Conservation (phyloP, 2,888 invertebrate genomes). For the Galerucella nymphaeae region DNA sequence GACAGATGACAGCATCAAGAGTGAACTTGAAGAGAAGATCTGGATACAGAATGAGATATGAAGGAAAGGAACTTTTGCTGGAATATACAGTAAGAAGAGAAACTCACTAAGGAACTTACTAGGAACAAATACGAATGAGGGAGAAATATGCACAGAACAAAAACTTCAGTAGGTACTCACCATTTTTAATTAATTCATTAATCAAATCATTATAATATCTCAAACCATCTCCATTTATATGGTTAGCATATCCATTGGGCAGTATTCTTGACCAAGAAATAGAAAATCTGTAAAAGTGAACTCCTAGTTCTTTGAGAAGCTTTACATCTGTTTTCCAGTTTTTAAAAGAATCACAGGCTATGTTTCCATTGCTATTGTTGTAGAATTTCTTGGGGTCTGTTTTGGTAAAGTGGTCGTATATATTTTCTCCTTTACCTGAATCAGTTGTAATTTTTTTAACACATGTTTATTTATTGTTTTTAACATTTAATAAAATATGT, state of each 20-base stretch:
- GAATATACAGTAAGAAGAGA: too few relatives aligned
- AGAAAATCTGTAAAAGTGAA: constrained; percentile 77
- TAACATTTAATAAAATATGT: too few relatives aligned
- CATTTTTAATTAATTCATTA: constrained; percentile 70
- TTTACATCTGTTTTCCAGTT: constrained; percentile 74
- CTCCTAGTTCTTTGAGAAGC: constrained; percentile 72
- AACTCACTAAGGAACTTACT: too few relatives aligned
- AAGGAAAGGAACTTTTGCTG: too few relatives aligned
- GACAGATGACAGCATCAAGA: too few relatives aligned
- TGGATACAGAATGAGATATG: too few relatives aligned
- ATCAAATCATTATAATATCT: constrained; percentile 83
- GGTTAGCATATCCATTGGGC: constrained; percentile 74
- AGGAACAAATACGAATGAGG: too few relatives aligned
- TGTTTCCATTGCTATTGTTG: constrained; percentile 72
- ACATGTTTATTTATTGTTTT: too few relatives aligned
- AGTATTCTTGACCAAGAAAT: constrained; percentile 82
- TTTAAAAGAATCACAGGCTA: constrained; percentile 78
- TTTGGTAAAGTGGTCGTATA: constrained; percentile 71
- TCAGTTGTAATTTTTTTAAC: too few relatives aligned
- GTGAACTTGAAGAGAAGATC: too few relatives aligned
- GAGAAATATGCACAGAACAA: neutral
- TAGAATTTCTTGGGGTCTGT: constrained; percentile 66
- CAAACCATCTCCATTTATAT: constrained; percentile 77
- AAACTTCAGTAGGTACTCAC: constrained; percentile 33
- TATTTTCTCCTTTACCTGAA: constrained; percentile 73